A percentile compares a stretch with the other conserved stretches of the same genome.
These are phyloP conservation scores for Myanophis thanlyinensis DNA, from an alignment of 2,113 vertebrate genomes.

Conservation along the genomic window DNA sequence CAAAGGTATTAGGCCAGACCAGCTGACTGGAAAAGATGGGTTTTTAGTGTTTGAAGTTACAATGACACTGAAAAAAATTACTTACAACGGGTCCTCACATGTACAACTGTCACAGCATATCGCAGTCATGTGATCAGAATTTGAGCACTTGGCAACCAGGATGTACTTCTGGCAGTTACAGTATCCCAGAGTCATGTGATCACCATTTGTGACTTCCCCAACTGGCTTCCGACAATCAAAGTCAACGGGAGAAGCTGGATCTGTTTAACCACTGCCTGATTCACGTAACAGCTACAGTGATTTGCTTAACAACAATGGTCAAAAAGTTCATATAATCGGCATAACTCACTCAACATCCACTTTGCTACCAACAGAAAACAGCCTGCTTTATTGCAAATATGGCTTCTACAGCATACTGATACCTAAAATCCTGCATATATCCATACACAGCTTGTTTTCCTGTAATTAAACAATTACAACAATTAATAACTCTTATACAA, in stretches of 20 bases:
- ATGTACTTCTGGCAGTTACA: not conserved
- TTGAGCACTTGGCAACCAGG: not conserved
- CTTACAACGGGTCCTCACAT: not conserved
- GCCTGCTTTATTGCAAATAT: not conserved
- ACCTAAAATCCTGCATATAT: not conserved
- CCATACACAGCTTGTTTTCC: not conserved
- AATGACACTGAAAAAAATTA: not conserved
- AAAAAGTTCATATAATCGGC: not conserved
- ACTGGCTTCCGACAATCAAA: not conserved
- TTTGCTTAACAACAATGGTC: not conserved
- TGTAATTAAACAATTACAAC: not conserved
- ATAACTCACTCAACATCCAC: not conserved
- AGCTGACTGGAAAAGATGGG: too few species aligned
- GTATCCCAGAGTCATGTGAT: not conserved
- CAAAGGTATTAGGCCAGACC: too few species aligned
- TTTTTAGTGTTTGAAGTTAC: not conserved
- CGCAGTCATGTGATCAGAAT: not conserved
- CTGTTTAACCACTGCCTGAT: not conserved
- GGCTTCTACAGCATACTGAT: not conserved
- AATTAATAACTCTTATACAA: not conserved
- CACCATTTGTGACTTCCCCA: not conserved
- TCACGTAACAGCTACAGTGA: not conserved
- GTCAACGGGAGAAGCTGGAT: not conserved
- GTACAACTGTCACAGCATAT: not conserved
- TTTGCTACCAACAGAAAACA: not conserved